Percentiles rank a stretch among this genome's conserved stretches.
Conservation (phyloP, 92 coral and sea anemone genomes). For the Diadumene lineata region DNA sequence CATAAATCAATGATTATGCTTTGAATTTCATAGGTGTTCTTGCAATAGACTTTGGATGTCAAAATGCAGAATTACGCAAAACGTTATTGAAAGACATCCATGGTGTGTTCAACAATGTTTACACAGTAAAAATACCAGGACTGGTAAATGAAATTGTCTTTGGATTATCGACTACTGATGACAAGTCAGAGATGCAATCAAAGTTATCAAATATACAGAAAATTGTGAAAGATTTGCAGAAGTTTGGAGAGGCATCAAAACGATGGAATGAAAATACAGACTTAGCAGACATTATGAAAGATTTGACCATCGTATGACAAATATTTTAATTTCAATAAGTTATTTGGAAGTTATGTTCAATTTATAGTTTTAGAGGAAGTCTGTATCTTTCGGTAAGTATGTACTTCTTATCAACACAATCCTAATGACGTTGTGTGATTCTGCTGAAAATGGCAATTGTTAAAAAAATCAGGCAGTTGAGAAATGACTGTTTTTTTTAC, state of each 20-base stretch:
- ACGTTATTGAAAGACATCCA: constrained; percentile 55
- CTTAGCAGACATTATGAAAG: constrained; percentile 54
- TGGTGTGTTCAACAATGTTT: constrained; percentile 59
- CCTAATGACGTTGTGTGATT: too few species aligned
- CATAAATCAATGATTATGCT: too few species aligned
- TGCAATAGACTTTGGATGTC: constrained; percentile 81
- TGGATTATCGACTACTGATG: constrained; percentile 38
- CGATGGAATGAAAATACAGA: constrained; percentile 65
- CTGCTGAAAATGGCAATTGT: too few species aligned
- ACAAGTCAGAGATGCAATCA: background rate
- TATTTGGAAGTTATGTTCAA: too few species aligned
- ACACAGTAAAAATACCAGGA: constrained; percentile 59
- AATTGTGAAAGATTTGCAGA: constrained; percentile 48
- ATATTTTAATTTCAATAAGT: background rate
- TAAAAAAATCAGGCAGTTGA: too few species aligned
- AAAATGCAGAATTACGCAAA: constrained; percentile 40
- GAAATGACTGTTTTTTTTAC: too few species aligned
- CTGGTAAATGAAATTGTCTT: constrained; percentile 75
- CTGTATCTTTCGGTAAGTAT: too few species aligned
- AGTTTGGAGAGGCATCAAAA: constrained; percentile 47
- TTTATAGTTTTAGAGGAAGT: too few species aligned
- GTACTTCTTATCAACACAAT: too few species aligned
- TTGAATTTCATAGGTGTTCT: constrained; percentile 79
- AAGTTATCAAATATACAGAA: constrained; percentile 15
- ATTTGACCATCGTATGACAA: constrained; percentile 39